Evolutionary conservation across 2,888 invertebrate genomes (phyloP).

Genomic region (Thecocarcelia acutangulata): DNA sequence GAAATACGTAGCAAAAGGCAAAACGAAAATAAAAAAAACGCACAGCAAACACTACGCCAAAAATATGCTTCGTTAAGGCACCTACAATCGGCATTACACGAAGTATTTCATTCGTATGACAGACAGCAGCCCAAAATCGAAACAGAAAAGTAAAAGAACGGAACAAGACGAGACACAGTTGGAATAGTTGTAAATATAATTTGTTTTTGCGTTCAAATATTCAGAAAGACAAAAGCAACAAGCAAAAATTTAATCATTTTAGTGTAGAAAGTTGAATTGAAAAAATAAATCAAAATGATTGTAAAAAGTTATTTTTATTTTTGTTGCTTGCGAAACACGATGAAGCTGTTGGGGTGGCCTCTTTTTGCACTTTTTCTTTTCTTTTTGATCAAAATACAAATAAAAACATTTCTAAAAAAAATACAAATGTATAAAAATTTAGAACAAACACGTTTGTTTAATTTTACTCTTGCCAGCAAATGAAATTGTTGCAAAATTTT

Average conservation of each 20-base stretch:
- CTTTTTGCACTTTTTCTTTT: neutral
- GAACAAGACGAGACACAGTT: slow-evolving; percentile 33
- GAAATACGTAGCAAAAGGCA: slow-evolving; percentile 35
- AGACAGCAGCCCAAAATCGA: slow-evolving; percentile 32
- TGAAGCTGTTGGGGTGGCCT: slow-evolving; percentile 39
- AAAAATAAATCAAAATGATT: slow-evolving; percentile 43
- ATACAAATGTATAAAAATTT: neutral
- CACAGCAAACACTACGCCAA: slow-evolving; percentile 9
- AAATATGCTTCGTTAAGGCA: slow-evolving; percentile 41
- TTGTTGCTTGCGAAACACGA: slow-evolving; percentile 23
- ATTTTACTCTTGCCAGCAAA: slow-evolving; percentile 21
- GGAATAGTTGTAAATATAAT: slow-evolving; percentile 13
- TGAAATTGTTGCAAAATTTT: slow-evolving; percentile 3
- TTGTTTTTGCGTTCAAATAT: slow-evolving; percentile 3
- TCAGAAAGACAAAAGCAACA: slow-evolving; percentile 25
- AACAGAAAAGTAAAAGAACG: slow-evolving; percentile 2
- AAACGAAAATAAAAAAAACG: slow-evolving; percentile 20
- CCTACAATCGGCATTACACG: slow-evolving; percentile 60
- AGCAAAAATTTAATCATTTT: slow-evolving; percentile 48
- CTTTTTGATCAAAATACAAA: neutral
- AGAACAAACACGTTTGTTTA: slow-evolving; percentile 42
- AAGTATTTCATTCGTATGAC: slow-evolving; percentile 40
- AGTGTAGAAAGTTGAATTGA: slow-evolving; percentile 51
- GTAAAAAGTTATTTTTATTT: slow-evolving; percentile 6
- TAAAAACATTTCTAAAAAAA: neutral